Evolutionary conservation across 35 echinoderm and acorn worm genomes (phyloP), one percentile per base, ranked within the genome.

Genomic region (Apostichopus californicus): DNA sequence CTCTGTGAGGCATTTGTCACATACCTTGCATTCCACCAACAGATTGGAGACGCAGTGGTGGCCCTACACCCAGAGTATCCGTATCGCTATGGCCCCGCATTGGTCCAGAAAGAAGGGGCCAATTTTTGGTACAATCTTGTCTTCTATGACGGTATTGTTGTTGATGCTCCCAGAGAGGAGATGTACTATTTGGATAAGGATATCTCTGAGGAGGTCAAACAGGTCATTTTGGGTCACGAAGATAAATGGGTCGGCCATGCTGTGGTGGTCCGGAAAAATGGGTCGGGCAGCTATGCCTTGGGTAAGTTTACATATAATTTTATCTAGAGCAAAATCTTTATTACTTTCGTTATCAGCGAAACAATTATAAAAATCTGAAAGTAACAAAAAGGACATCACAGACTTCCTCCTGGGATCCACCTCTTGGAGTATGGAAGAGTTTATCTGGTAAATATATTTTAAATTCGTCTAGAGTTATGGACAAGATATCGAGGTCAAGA

Each of bases 91-190:
- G 95, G 93, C 10, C 97, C 97, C 54, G 97, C 90, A 57, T 90
- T 81, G 26, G 77, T 99, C 78, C 54, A 73, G n/a, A 86, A 91
- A 11, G 24, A 82, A 21, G 89, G 93, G 25, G 93, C 93, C 17
- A 93, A 96, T 75, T 91, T 96, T 8, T 99, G 97, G 97, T 96
- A 91, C 83, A 93, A 99, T 26, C 93, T 99, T 17, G 63, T 75
- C 20, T 99, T 96, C 93, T 99, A 99, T 81, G 93, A 99, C 73
- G 95, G 92, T 9, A 88, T 77, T 17, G 56, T 87, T 14, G 95
- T 86, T 9, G 91, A 98, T 56, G 93, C 95, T 17, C 97, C 97
- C 3, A 93, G 93, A 63, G 95, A 99, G 93, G 95, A 99, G 91
- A 90, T 98, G 93, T 98, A 96, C 89, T 78, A 25, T 18, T 77